A percentile compares a stretch with the other conserved stretches of the same genome.
phyloP scores from a whole-genome alignment of 2,113 vertebrate genomes.

The Sphyrna mokarran region DNA sequence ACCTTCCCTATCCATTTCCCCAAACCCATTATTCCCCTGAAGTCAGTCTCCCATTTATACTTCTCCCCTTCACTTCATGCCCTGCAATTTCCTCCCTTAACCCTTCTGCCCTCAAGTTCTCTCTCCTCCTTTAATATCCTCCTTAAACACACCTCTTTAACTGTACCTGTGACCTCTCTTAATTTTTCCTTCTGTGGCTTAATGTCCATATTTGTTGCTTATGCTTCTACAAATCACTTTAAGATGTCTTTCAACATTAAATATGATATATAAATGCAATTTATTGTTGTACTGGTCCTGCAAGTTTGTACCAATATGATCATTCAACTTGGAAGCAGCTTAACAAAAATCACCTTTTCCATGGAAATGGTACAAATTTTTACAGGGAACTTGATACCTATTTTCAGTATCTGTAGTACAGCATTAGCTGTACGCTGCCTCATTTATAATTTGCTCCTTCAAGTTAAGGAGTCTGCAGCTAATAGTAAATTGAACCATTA shows the following conservation, averaged over 20 bases:
- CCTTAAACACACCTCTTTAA: neutral
- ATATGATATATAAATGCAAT: neutral
- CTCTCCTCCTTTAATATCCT: neutral
- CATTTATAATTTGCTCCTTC: neutral
- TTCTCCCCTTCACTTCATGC: neutral
- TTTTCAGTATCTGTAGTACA: neutral
- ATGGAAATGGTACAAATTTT: neutral
- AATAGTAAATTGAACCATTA: neutral
- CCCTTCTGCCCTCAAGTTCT: no score
- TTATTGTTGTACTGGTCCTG: neutral
- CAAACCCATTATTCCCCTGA: neutral
- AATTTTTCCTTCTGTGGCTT: neutral
- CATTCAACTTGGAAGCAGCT: neutral
- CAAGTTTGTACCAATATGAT: neutral
- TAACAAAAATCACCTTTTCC: neutral
- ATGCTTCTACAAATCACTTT: neutral
- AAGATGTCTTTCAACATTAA: neutral
- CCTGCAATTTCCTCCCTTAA: neutral
- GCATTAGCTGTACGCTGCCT: neutral
- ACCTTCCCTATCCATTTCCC: neutral
- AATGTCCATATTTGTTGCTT: neutral
- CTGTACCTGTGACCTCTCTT: neutral
- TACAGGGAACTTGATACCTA: neutral
- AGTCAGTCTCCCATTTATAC: neutral
- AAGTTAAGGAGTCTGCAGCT: neutral